Evolutionary conservation across 2,797 vertebrate genomes (phyloP).

Genomic region (Falco cherrug): DNA sequence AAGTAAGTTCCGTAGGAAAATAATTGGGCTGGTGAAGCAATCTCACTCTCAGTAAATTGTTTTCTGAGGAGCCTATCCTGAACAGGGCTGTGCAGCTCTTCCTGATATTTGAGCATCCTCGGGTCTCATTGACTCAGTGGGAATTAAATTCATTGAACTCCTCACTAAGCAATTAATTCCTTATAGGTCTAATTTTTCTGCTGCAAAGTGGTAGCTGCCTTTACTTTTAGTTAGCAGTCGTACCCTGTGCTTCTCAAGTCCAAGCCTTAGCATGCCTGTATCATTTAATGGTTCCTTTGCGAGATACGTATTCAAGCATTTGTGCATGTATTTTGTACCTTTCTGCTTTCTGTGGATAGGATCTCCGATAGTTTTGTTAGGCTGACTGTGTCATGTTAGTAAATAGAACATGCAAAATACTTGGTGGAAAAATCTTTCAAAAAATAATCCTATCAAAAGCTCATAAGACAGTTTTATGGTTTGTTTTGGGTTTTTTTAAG

Average conservation of each 20-base stretch:
- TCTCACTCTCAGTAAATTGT: slow-evolving; percentile 71
- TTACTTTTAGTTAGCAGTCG: not conserved
- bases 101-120: not conserved
- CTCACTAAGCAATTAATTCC: slow-evolving; percentile 12
- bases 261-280: not conserved
- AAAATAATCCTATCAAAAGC: not conserved
- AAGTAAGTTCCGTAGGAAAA: slow-evolving; percentile 49
- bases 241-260: not conserved
- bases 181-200: slow-evolving; percentile 17
- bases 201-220: not conserved
- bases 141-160: slow-evolving; percentile 17
- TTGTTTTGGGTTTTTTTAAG: not conserved
- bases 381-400: not conserved
- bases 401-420: not conserved
- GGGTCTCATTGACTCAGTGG: not conserved
- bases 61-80: slow-evolving; percentile 49
- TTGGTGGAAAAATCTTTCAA: not conserved
- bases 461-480: not conserved
- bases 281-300: not conserved
- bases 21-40: slow-evolving; percentile 73
- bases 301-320: not conserved
- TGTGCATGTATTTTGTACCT: not conserved
- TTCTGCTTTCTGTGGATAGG: not conserved
- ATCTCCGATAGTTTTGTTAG: not conserved
- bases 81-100: not conserved